phyloP scores from a whole-genome alignment of 2,113 vertebrate genomes.

The human (Homo sapiens) region DNA sequence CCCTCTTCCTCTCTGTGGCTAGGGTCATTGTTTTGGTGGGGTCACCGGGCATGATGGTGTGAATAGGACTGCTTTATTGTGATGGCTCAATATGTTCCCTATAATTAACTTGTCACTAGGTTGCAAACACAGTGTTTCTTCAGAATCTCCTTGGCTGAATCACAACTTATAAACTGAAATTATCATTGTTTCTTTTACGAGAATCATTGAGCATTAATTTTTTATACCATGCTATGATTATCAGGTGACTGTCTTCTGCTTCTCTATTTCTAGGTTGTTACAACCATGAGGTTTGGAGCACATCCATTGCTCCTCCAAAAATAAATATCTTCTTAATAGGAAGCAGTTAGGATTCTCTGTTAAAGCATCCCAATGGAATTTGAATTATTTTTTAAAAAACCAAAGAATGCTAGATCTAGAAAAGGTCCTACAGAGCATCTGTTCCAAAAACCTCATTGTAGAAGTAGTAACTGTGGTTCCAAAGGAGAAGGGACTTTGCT shows the following conservation, averaged over 20 bases:
- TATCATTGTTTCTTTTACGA: conserved; percentile 57
- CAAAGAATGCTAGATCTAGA: background rate
- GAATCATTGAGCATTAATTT: conserved; percentile 7
- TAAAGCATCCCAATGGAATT: background rate
- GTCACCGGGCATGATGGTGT: background rate
- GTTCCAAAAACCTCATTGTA: background rate
- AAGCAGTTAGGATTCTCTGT: background rate
- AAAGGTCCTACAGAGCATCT: background rate
- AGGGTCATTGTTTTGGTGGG: background rate
- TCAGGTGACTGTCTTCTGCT: background rate
- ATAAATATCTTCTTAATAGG: background rate
- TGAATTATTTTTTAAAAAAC: background rate
- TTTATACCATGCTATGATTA: background rate
- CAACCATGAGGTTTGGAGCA: background rate
- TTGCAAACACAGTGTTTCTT: conserved; percentile 60
- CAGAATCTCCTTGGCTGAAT: conserved; percentile 57
- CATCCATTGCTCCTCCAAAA: background rate
- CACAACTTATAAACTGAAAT: conserved; percentile 65
- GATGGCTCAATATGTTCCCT: conserved; percentile 37
- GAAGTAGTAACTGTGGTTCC: background rate
- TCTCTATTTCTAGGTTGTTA: conserved; percentile 33
- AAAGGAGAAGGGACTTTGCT: background rate
- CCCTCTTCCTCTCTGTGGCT: background rate
- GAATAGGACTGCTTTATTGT: background rate
- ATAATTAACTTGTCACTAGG: conserved; percentile 67